Evolutionary conservation across 1,140 invertebrate genomes (phyloP), one percentile per base, ranked within the genome.

Genomic region (Campoletis sonorensis): DNA sequence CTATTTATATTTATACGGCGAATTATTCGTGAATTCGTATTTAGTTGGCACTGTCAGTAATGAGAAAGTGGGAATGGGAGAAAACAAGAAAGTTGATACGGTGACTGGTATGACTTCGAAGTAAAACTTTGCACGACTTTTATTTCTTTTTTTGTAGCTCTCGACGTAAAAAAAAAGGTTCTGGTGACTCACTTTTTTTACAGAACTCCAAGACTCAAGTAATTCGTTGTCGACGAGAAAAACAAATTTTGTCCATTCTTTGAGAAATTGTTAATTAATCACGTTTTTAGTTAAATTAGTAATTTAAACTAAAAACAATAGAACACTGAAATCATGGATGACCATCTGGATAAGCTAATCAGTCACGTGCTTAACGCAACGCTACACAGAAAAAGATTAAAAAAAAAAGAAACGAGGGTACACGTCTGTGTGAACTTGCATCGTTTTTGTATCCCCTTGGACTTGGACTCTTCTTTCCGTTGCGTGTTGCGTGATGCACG

Each of bases 71-170:
- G 15, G 18, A 18, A 58, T 58, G 13, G 54, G 54, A 58, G 54
- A 58, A 58, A 58, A 58, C 5, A 58, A 58, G 54, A 58, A 58
- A 58, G 54, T 58, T 58, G 54, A 58, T 58, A 58, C 54, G 54
- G 54, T 58, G 54, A 58, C 18, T 58, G 54, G 54, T 58, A 23
- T 58, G 54, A n/a, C 54, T 58, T 21, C 18, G 54, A 58, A 21
- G 54, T 58, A 58, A 58, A 58, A 58, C 40, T 58, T n/a, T 18
- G 54, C 3, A 58, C 54, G 54, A 4, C 18, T 58, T 58, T 58
- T 58, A 2, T n/a, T 58, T 58, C 21, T 10, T 58, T 58, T 58
- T 58, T 21, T n/a, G n/a, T n/a, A n/a, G n/a, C 13, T 1, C 18
- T 4, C 54, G 16, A 10, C 54, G 18, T 21, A 18, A n/a, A 58